Conservation (phyloP, 2,888 invertebrate genomes). For the Philonicus albiceps region DNA sequence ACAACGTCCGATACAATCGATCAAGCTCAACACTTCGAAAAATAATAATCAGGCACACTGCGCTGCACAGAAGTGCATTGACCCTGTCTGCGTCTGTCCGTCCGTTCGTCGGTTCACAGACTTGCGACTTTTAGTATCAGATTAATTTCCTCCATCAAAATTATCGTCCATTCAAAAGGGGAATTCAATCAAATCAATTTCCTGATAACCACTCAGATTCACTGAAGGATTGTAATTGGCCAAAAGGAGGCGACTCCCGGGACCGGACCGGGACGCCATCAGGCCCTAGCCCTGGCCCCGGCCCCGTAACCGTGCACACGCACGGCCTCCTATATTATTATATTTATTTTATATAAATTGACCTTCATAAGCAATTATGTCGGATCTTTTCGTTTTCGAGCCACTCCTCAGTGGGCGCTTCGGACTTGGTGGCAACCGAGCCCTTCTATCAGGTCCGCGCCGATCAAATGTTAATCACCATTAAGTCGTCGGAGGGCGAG, state of each 20-base stretch:
- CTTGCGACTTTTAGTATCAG: constrained; percentile 11
- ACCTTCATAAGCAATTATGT: constrained; percentile 48
- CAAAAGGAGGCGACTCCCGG: constrained; percentile 31
- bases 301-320: not conserved
- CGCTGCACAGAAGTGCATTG: not conserved
- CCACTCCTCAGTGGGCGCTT: constrained; percentile 26
- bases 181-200: constrained; percentile 48
- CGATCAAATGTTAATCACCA: constrained; percentile 39
- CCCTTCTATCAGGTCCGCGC: constrained; percentile 26
- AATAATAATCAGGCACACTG: constrained; percentile 2
- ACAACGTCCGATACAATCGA: constrained; percentile 19
- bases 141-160: constrained; percentile 42
- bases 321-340: constrained; percentile 43
- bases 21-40: constrained; percentile 29
- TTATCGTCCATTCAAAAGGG: constrained; percentile 28
- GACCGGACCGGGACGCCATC: not conserved
- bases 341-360: constrained; percentile 49
- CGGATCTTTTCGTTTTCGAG: constrained; percentile 26
- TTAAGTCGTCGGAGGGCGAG: not conserved
- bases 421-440: not conserved
- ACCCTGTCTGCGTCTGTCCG: not conserved
- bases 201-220: constrained; percentile 43
- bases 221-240: constrained; percentile 24
- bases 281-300: not conserved
- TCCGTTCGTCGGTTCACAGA: not conserved